Evolutionary conservation across 2,797 vertebrate genomes (phyloP), one percentile per base, ranked within the genome.

Genomic region (Tapera naevia): DNA sequence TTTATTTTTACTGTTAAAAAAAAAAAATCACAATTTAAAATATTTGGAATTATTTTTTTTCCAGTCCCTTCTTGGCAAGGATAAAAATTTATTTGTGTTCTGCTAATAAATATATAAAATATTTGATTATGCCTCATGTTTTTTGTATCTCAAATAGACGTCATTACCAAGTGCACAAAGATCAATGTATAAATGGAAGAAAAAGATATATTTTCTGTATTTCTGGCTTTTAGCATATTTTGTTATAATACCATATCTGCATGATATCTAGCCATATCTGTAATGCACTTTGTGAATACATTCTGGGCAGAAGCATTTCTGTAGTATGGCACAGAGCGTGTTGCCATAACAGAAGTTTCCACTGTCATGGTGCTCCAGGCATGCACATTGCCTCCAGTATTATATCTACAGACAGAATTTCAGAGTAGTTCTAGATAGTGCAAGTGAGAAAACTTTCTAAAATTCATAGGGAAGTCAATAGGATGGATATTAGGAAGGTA

Each of bases 251-350:
- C 2, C 6, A 1, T 15, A 7, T 4, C 22, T 9, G 1, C 0
- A 1, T 37, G 17, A 15, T n/a, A 21, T 4, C 43, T 71, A 76
- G 14, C 13, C 51, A 12, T 22, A 22, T 14, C 48, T 72, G 6
- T 35, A 66, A n/a, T 16, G 16, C 9, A 22, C 6, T 35, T 73
- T 43, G 18, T 32, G 58, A 66, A 35, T 6, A 30, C 1, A 0
- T 4, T 3, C 3, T 23, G 35, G 17, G 22, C 69, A 62, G 30
- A 45, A 48, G 21, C 0, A 0, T 25, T 9, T 12, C 41, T 28
- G 21, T 16, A 39, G 39, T 6, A 1, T 3, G 11, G 50, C 51
- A 32, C n/a, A 11, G 45, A 66, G 7, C 4, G 2, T 0, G 0
- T 24, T 73, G n/a, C 41, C 19, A 19, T 6, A 58, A 9, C 37